Evolutionary conservation across 2,888 invertebrate genomes (phyloP).

Genomic region (Hanleya hanleyi): DNA sequence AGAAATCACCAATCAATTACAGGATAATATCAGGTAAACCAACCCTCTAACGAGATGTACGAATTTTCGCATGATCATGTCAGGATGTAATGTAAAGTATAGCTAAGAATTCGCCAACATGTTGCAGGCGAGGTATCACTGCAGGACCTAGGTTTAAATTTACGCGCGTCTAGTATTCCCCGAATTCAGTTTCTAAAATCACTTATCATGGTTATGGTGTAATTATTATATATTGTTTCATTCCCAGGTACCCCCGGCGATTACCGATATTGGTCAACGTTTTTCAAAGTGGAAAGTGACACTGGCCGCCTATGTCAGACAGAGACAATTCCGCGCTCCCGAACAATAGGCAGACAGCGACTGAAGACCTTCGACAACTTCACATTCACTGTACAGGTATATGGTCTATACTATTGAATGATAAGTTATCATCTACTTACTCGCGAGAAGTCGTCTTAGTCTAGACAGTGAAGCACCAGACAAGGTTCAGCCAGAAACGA

Average conservation of each 20-base stretch:
- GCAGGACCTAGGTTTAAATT: too few relatives aligned
- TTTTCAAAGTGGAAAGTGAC: conserved; percentile 29
- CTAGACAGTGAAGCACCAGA: not conserved
- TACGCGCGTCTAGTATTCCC: too few relatives aligned
- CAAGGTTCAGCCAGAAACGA: not conserved
- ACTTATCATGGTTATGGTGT: too few relatives aligned
- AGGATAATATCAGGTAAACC: conserved; percentile 34
- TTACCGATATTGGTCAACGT: conserved; percentile 27
- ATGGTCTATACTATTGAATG: not conserved
- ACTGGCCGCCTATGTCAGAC: conserved; percentile 40
- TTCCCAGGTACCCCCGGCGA: not conserved
- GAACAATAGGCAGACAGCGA: not conserved
- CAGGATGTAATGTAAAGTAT: too few relatives aligned
- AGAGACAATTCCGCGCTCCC: conserved; percentile 22
- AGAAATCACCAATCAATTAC: conserved; percentile 34
- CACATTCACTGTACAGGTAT: conserved; percentile 29
- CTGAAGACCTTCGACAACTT: conserved; percentile 23
- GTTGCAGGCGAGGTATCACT: too few relatives aligned
- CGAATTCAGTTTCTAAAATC: too few relatives aligned
- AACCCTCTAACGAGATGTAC: too few relatives aligned
- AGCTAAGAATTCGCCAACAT: too few relatives aligned
- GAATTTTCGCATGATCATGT: too few relatives aligned
- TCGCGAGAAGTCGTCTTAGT: not conserved
- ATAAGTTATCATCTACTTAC: not conserved
- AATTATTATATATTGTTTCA: too few relatives aligned